A percentile compares a stretch with the other conserved stretches of the same genome.
phyloP scores from a whole-genome alignment of 2,113 vertebrate species.

The Sebastes schlegelii region DNA sequence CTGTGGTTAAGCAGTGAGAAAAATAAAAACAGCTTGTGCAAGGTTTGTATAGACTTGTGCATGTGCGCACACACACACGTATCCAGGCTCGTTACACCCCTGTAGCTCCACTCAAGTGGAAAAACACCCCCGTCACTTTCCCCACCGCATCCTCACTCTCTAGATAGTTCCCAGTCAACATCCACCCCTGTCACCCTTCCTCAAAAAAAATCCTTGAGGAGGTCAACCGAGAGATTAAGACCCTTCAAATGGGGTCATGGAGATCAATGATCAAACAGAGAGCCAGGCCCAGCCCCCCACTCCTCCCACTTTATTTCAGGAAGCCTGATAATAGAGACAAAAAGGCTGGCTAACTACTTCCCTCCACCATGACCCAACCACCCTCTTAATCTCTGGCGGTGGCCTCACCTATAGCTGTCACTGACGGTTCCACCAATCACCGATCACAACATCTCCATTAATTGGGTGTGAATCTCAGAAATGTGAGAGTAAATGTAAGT shows the following conservation, averaged over 20 bases:
- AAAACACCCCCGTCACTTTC: constrained; percentile 78
- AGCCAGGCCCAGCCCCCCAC: constrained; percentile 52
- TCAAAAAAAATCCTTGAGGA: constrained; percentile 84
- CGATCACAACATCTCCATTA: constrained; percentile 62
- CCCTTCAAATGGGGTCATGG: constrained; percentile 89
- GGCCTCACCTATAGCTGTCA: constrained; percentile 65
- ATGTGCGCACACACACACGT: constrained; percentile 34
- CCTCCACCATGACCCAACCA: constrained; percentile 66
- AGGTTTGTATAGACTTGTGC: constrained; percentile 12
- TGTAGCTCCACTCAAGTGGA: constrained; percentile 88
- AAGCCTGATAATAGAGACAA: constrained; percentile 81
- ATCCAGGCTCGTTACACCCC: constrained; percentile 87
- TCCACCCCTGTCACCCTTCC: constrained; percentile 86
- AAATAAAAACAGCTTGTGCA: constrained; percentile 13
- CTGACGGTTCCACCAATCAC: constrained; percentile 43
- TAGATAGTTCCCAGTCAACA: constrained; percentile 72
- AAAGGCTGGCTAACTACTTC: constrained; percentile 76
- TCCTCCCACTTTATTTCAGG: constrained; percentile 77
- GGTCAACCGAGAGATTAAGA: constrained; percentile 92
- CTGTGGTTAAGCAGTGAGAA: not conserved
- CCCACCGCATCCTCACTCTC: constrained; percentile 55
- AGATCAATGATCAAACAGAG: constrained; percentile 97
- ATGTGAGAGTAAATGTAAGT: not conserved
- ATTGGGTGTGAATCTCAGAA: constrained; percentile 11
- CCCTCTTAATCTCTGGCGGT: constrained; percentile 66